Percentiles rank a stretch among this genome's conserved stretches.
Conservation (phyloP, 2,797 vertebrate species). For the Lagodon rhomboides region DNA sequence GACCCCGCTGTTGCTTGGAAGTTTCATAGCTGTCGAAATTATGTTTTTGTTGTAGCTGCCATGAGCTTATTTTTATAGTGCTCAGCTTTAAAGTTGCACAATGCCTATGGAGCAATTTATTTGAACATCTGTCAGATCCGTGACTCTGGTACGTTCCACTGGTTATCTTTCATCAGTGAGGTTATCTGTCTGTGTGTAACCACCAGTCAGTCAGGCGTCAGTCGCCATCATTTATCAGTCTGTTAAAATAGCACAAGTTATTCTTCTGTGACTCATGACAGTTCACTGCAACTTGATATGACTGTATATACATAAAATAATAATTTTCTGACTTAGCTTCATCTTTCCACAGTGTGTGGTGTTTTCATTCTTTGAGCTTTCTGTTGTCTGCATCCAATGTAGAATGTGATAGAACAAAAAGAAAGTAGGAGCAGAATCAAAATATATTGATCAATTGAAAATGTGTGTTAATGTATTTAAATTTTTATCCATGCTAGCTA, state of each 20-base stretch:
- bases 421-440: no score
- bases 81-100: conserved; percentile 27
- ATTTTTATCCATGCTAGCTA: neutral
- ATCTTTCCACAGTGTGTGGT: neutral
- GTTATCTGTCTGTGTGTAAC: conserved; percentile 3
- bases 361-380: neutral
- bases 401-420: no score
- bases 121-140: conserved; percentile 35
- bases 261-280: neutral
- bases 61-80: conserved; percentile 32
- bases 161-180: neutral
- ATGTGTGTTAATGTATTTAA: neutral
- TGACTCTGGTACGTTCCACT: conserved; percentile 5
- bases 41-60: conserved; percentile 45
- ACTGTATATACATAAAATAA: neutral
- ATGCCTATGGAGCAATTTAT: conserved; percentile 28
- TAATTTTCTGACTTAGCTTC: neutral
- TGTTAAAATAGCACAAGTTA: neutral
- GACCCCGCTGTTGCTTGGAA: conserved; percentile 24
- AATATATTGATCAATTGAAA: no score
- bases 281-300: neutral
- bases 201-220: neutral
- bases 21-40: conserved; percentile 47
- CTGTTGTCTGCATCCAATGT: no score
- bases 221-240: neutral